phyloP scores from a whole-genome alignment of 2,888 invertebrate species.

The Melinaea menophilus region DNA sequence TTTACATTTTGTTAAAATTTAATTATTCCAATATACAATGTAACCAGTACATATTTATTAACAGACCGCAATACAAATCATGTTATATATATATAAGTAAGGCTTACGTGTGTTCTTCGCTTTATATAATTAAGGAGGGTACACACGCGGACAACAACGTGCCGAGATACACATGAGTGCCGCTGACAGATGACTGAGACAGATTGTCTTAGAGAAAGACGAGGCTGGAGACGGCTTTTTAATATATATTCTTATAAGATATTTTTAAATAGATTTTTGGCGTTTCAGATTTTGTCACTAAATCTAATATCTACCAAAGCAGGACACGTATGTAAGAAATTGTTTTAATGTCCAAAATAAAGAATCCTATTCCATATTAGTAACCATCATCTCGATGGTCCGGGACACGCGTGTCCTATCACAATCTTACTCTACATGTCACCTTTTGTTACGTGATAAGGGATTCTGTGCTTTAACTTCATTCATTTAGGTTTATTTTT shows the following conservation, averaged over 20 bases:
- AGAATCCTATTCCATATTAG: slow-evolving; percentile 43
- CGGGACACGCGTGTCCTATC: slow-evolving; percentile 67
- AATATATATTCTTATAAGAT: not conserved
- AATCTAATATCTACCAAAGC: too few relatives aligned
- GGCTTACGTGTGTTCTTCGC: too few relatives aligned
- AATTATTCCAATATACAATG: too few relatives aligned
- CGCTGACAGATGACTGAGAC: slow-evolving; percentile 59
- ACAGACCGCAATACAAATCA: too few relatives aligned
- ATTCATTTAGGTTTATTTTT: not conserved
- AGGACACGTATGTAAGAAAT: not conserved
- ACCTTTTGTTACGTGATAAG: slow-evolving; percentile 28
- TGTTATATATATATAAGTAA: too few relatives aligned
- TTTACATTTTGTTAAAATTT: too few relatives aligned
- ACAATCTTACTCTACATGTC: slow-evolving; percentile 42
- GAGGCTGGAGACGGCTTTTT: slow-evolving; percentile 35
- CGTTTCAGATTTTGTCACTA: too few relatives aligned
- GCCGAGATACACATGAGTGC: slow-evolving; percentile 46
- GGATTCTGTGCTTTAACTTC: slow-evolving; percentile 7
- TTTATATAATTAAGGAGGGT: slow-evolving; percentile 27
- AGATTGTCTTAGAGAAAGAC: slow-evolving; percentile 46
- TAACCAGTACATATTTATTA: too few relatives aligned
- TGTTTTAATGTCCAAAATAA: not conserved
- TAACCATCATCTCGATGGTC: slow-evolving; percentile 23
- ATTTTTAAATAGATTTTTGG: too few relatives aligned
- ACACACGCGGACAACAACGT: slow-evolving; percentile 57